A percentile compares a stretch with the other conserved stretches of the same genome.
phyloP scores from a whole-genome alignment of 2,113 vertebrate species.

The Lutjanus erythropterus region DNA sequence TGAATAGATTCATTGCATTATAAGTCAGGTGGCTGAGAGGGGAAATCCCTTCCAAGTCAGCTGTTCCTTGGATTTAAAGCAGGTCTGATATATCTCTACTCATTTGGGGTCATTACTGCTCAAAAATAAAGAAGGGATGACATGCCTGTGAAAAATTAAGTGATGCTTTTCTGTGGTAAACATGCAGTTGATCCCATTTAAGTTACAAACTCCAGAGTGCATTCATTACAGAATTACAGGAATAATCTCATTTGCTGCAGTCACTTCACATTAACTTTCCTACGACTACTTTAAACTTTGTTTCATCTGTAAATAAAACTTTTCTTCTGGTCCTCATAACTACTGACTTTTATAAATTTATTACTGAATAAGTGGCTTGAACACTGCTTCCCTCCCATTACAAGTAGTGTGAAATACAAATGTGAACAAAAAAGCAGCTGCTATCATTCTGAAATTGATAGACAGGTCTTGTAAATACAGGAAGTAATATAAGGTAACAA shows the following conservation, averaged over 20 bases:
- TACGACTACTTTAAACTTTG: background rate
- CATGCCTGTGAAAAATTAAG: background rate
- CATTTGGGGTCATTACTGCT: background rate
- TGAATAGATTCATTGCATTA: background rate
- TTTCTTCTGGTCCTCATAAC: background rate
- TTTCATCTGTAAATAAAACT: background rate
- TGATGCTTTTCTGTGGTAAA: background rate
- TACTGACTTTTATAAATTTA: background rate
- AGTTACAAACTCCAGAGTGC: background rate
- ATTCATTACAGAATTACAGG: background rate
- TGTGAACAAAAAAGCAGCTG: background rate
- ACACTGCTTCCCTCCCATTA: background rate
- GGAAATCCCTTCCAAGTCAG: background rate
- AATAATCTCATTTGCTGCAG: background rate
- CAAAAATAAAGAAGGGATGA: background rate
- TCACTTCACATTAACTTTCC: background rate
- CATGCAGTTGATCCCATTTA: background rate
- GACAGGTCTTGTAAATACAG: background rate
- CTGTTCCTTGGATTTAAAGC: background rate
- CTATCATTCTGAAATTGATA: background rate
- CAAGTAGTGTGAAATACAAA: background rate
- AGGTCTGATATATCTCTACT: background rate
- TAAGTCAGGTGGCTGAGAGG: background rate
- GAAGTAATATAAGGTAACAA: no score
- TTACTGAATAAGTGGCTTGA: background rate